These are phyloP conservation scores for Esox lucius DNA, from an alignment of 2,797 vertebrate genomes.

Conservation along the genomic window DNA sequence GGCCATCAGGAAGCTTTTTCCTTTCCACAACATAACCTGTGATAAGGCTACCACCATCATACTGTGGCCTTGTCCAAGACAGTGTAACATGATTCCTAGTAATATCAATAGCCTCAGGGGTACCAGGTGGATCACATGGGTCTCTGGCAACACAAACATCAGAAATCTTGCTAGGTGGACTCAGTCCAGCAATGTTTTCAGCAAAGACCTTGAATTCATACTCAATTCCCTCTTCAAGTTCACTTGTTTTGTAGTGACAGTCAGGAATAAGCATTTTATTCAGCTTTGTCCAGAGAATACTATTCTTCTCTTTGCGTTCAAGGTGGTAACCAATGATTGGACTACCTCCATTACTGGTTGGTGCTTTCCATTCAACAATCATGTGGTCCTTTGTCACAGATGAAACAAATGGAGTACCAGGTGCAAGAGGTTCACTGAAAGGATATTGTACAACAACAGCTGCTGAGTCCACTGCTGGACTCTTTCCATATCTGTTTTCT, in stretches of 20 bases:
- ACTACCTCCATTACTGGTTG: constrained; percentile 93
- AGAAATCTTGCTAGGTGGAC: constrained; percentile 90
- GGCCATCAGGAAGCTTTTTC: constrained; percentile 92
- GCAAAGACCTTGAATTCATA: constrained; percentile 98
- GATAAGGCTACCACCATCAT: constrained; percentile 93
- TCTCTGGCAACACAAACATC: constrained; percentile 90
- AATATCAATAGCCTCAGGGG: constrained; percentile 90
- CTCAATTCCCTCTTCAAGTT: constrained; percentile 96
- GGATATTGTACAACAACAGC: constrained; percentile 90
- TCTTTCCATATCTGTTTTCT: constrained; percentile 98
- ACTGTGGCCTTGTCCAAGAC: constrained; percentile 91
- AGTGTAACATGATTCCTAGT: constrained; percentile 91
- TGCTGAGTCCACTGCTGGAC: constrained; percentile 83
- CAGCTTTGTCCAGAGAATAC: constrained; percentile 93
- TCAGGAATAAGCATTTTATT: constrained; percentile 91
- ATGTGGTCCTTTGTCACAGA: constrained; percentile 86
- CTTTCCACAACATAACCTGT: constrained; percentile 94
- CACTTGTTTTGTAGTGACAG: constrained; percentile 87
- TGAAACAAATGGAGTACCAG: constrained; percentile 74
- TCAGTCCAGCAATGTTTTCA: constrained; percentile 94
- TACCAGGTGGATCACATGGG: constrained; percentile 92
- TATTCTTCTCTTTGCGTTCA: constrained; percentile 97
- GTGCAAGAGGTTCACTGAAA: constrained; percentile 78
- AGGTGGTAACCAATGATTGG: constrained; percentile 92
- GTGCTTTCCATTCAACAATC: constrained; percentile 92